Evolutionary conservation across 2,113 vertebrate genomes (phyloP).

Genomic region (Motacilla alba): DNA sequence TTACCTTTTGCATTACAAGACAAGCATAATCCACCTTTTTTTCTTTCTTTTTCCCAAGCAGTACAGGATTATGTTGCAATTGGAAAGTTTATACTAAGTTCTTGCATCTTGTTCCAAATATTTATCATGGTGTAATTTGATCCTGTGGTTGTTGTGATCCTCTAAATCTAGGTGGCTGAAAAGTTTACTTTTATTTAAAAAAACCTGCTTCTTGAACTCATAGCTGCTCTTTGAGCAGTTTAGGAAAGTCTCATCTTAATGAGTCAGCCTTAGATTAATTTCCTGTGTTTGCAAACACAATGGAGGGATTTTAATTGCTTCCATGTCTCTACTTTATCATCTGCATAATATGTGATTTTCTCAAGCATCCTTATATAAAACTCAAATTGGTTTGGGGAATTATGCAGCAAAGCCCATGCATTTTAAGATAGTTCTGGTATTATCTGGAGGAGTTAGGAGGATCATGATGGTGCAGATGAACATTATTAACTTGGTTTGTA

Average conservation of each 20-base stretch:
- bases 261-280: slow-evolving; percentile 47
- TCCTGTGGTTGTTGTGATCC: background rate
- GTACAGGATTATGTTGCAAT: background rate
- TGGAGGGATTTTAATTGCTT: slow-evolving; percentile 31
- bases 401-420: background rate
- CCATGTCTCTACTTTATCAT: background rate
- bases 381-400: background rate
- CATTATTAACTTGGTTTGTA: background rate
- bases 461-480: background rate
- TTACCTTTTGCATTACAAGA: background rate
- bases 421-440: background rate
- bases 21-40: background rate
- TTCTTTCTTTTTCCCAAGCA: background rate
- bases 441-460: background rate
- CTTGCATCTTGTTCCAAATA: background rate
- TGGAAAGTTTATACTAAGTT: background rate
- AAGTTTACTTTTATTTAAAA: background rate
- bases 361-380: background rate
- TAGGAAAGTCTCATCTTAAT: background rate
- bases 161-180: background rate
- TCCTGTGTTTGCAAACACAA: slow-evolving; percentile 51
- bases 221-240: background rate
- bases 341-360: background rate
- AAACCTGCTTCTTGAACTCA: background rate
- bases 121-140: background rate